Percentiles rank a stretch among this genome's conserved stretches.
Conservation (phyloP, 64 coral and sea anemone genomes). For the Porites lutea region DNA sequence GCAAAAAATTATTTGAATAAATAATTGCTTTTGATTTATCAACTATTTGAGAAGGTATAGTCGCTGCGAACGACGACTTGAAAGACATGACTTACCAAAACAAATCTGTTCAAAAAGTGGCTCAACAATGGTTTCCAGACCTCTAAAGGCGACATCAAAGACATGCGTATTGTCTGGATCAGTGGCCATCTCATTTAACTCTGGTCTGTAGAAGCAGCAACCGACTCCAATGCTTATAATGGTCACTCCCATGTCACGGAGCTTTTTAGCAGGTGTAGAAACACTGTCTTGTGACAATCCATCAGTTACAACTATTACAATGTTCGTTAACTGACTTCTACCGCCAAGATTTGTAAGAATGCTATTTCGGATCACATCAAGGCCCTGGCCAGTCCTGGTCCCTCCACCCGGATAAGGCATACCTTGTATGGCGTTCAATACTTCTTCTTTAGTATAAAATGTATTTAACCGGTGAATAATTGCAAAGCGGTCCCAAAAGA, state of each 20-base stretch:
- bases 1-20: too few species aligned
- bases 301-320: constrained; percentile 13
- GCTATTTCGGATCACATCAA: background rate
- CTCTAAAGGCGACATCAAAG: constrained; percentile 5
- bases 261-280: background rate
- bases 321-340: background rate
- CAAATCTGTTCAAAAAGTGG: constrained; percentile 1
- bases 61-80: background rate
- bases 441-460: background rate
- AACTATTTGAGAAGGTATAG: too few species aligned
- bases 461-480: constrained; percentile 4
- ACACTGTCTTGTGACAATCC: constrained; percentile 55
- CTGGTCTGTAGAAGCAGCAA: constrained; percentile 4
- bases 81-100: background rate
- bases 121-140: background rate
- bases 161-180: constrained; percentile 66
- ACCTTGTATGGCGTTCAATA: constrained; percentile 3
- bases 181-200: constrained; percentile 21
- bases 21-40: too few species aligned
- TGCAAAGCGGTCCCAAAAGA: background rate
- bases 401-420: background rate
- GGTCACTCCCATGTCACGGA: constrained; percentile 38
- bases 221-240: constrained; percentile 41
- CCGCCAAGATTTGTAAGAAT: background rate
- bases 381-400: background rate